These are phyloP conservation scores for Melanchra persicariae DNA, from an alignment of 2,888 invertebrate species.

Conservation along the genomic window DNA sequence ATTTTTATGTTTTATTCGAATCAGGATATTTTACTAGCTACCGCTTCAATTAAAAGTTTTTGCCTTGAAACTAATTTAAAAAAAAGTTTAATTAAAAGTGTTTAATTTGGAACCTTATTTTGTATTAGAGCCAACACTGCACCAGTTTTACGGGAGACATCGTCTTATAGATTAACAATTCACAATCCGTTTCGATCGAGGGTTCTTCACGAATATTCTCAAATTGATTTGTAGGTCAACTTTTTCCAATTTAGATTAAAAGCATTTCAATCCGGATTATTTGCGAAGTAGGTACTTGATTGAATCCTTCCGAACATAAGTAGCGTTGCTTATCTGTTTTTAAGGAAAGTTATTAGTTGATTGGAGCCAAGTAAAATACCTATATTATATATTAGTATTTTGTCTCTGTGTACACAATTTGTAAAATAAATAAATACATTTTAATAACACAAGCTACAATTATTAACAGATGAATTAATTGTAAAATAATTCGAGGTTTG, in stretches of 20 bases:
- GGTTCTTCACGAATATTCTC: constrained; percentile 21
- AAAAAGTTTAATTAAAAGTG: too few species aligned
- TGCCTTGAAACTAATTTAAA: too few species aligned
- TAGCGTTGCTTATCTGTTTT: constrained; percentile 24
- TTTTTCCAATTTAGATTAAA: constrained; percentile 55
- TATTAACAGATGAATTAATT: constrained; percentile 41
- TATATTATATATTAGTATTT: constrained; percentile 7
- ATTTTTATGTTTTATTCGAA: too few species aligned
- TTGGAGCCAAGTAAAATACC: constrained; percentile 18
- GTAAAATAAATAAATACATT: neutral
- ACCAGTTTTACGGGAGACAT: neutral
- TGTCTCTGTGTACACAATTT: too few species aligned
- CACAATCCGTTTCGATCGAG: constrained; percentile 26
- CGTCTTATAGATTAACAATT: constrained; percentile 42
- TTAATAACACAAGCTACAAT: constrained; percentile 28
- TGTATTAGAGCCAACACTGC: neutral
- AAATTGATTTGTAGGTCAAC: constrained; percentile 36
- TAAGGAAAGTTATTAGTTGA: constrained; percentile 26
- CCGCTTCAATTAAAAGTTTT: too few species aligned
- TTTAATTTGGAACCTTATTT: constrained; percentile 2
- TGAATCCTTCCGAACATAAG: constrained; percentile 49
- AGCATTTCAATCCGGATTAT: constrained; percentile 57
- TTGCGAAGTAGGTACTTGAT: constrained; percentile 44
- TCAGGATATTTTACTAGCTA: neutral
- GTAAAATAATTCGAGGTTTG: constrained; percentile 46